Conservation (phyloP, 2,113 vertebrate genomes). For the Coturnix japonica region DNA sequence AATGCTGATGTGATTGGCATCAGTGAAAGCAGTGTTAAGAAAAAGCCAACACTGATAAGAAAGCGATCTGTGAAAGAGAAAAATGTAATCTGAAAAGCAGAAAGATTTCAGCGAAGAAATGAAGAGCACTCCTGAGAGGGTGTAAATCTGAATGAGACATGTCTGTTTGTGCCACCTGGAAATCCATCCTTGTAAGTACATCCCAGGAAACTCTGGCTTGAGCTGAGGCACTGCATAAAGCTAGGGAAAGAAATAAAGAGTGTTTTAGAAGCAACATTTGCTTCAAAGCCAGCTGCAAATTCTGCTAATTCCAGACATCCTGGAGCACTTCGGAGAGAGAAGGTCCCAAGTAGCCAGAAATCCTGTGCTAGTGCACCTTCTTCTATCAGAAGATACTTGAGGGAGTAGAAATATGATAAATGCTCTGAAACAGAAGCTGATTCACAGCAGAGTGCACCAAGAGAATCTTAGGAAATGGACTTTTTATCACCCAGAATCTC, state of each 20-base stretch:
- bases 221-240: slow-evolving; percentile 17
- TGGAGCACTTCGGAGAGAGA: neutral
- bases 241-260: neutral
- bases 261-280: slow-evolving; percentile 9
- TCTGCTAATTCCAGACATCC: slow-evolving; percentile 7
- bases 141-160: neutral
- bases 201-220: slow-evolving; percentile 42
- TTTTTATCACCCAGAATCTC: slow-evolving; percentile 37
- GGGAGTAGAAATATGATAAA: neutral
- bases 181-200: neutral
- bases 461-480: slow-evolving; percentile 33
- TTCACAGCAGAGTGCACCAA: slow-evolving; percentile 28
- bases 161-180: neutral
- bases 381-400: neutral
- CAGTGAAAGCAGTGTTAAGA: neutral
- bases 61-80: slow-evolving; percentile 53
- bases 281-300: neutral
- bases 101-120: neutral
- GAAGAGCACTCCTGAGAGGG: neutral
- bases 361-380: fast-evolving
- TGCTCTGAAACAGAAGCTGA: slow-evolving; percentile 4
- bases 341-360: neutral
- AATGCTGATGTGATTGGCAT: neutral
- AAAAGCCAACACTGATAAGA: neutral
- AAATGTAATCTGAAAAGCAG: neutral